Conservation (phyloP, 2,113 vertebrate genomes). For the Anarhynchus alexandrinus region DNA sequence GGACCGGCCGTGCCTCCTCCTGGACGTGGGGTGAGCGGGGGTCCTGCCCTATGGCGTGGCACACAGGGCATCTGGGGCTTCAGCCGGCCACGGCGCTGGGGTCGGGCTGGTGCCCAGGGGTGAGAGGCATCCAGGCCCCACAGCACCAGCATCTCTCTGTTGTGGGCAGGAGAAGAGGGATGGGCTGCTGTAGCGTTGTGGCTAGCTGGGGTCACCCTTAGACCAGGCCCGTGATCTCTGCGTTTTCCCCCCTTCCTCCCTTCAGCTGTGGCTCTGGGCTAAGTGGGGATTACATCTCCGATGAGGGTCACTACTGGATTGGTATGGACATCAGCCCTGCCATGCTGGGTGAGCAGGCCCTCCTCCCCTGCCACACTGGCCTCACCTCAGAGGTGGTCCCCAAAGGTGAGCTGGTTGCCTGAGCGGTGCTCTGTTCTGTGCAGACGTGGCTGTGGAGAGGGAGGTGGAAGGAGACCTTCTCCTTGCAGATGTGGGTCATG, state of each 20-base stretch:
- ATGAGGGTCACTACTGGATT: constrained; percentile 91
- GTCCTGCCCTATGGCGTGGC: fast-evolving
- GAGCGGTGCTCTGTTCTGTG: background rate
- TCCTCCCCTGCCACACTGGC: background rate
- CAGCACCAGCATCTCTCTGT: fast-evolving
- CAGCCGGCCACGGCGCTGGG: fast-evolving
- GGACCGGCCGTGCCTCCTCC: constrained; percentile 82
- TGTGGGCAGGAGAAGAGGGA: too few relatives aligned
- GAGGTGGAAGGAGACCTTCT: constrained; percentile 92
- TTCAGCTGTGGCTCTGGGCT: constrained; percentile 92
- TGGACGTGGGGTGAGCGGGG: constrained; percentile 87
- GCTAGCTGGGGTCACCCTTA: background rate
- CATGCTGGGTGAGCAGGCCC: constrained; percentile 85
- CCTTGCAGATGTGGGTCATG: constrained; percentile 89
- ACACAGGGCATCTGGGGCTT: background rate
- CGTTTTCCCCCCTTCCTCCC: background rate
- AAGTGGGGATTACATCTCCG: constrained; percentile 89
- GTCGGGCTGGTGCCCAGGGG: fast-evolving
- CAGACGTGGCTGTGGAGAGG: constrained; percentile 90
- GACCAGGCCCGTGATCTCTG: fast-evolving
- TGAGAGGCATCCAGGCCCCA: fast-evolving
- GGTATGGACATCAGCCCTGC: constrained; percentile 93
- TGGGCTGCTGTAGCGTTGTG: fast-evolving
- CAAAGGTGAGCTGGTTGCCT: background rate
- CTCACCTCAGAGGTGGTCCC: too few relatives aligned